Conservation (phyloP, 1,140 invertebrate genomes). For the Oppia nitens region DNA sequence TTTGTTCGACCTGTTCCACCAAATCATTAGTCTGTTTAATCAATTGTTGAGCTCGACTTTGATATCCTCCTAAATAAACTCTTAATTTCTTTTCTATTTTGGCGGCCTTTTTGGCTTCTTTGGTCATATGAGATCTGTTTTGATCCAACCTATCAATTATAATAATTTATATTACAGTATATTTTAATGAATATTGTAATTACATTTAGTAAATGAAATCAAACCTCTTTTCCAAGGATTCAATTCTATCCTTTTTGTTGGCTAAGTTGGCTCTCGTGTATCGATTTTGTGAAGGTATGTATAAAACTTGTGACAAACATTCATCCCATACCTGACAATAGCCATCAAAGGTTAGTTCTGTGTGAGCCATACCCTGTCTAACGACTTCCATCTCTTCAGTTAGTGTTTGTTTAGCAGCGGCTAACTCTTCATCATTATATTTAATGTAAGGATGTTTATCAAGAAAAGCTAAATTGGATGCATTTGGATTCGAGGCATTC, state of each 20-base stretch:
- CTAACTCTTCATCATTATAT: conserved; percentile 50
- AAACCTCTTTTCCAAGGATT: conserved; percentile 63
- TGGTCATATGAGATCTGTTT: conserved; percentile 82
- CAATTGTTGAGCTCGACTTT: conserved; percentile 63
- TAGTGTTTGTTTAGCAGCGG: conserved; percentile 71
- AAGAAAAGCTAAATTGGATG: conserved; percentile 50
- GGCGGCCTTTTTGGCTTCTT: conserved; percentile 82
- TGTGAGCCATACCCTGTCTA: conserved; percentile 81
- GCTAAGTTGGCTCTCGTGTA: conserved; percentile 86
- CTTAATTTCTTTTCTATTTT: conserved; percentile 97
- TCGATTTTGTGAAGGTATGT: conserved; percentile 65
- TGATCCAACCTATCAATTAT: conserved; percentile 31
- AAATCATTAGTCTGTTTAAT: conserved; percentile 76
- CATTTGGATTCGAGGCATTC: neutral
- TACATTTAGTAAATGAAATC: conserved; percentile 33
- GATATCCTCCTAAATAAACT: conserved; percentile 79
- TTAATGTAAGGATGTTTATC: conserved; percentile 68
- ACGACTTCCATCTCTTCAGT: conserved; percentile 82
- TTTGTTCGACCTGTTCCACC: conserved; percentile 74
- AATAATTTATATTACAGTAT: neutral
- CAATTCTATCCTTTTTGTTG: conserved; percentile 84
- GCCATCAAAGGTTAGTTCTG: conserved; percentile 71
- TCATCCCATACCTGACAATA: conserved; percentile 95
- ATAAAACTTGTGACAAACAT: conserved; percentile 70
- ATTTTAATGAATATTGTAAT: neutral